Conservation (phyloP, 2,797 vertebrate genomes). For the Acanthurus tractus region DNA sequence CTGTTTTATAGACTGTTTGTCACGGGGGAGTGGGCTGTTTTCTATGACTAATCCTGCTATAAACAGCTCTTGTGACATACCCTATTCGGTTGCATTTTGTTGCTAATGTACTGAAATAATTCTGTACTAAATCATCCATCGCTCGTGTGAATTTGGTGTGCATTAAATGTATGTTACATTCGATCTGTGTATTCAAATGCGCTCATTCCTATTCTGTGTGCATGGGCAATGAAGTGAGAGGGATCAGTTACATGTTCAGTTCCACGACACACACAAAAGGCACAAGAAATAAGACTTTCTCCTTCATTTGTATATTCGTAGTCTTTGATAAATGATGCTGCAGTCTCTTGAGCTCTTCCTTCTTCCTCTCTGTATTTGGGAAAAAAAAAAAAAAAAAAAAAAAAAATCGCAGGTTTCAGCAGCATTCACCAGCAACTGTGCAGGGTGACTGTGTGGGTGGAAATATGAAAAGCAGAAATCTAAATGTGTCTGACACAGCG, state of each 20-base stretch:
- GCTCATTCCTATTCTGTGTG: conserved; percentile 2
- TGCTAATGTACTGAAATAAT: conserved; percentile 50
- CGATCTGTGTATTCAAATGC: conserved; percentile 19
- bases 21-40: conserved; percentile 74
- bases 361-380: conserved; percentile 73
- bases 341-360: conserved; percentile 57
- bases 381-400: no score
- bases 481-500: conserved; percentile 86
- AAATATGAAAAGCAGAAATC: conserved; percentile 87
- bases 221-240: neutral
- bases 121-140: conserved; percentile 39
- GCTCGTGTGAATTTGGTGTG: conserved; percentile 27
- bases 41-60: conserved; percentile 83
- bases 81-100: conserved; percentile 68
- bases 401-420: conserved; percentile 83
- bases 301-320: conserved; percentile 36
- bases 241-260: neutral
- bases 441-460: conserved; percentile 84
- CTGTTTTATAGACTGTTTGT: conserved; percentile 73
- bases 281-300: conserved; percentile 10
- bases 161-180: conserved; percentile 32
- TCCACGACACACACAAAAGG: neutral
- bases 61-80: conserved; percentile 79
- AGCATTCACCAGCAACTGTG: conserved; percentile 80
- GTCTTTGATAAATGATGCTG: conserved; percentile 59